Evolutionary conservation across 2,797 vertebrate genomes (phyloP).

Genomic region (Onychomys arenicola): DNA sequence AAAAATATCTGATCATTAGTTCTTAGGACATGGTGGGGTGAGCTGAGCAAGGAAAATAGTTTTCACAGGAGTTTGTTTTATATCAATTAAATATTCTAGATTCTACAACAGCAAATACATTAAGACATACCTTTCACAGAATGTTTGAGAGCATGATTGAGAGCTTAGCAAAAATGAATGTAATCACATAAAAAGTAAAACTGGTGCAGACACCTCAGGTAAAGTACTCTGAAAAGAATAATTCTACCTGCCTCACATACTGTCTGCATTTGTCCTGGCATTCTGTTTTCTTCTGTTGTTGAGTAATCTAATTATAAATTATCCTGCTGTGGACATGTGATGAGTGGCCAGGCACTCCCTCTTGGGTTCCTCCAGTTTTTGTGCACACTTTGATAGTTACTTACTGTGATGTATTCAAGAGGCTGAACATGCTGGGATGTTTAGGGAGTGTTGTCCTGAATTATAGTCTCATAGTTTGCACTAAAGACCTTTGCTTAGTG

Average conservation of each 20-base stretch:
- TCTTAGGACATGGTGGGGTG: neutral
- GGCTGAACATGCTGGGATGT: neutral
- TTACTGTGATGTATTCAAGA: neutral
- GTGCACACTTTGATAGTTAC: neutral
- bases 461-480: neutral
- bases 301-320: neutral
- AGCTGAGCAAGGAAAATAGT: neutral
- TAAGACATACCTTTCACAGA: neutral
- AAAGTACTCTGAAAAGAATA: neutral
- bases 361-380: neutral
- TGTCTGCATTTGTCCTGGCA: neutral
- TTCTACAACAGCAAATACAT: neutral
- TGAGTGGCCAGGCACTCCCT: neutral
- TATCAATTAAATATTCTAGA: neutral
- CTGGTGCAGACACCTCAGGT: neutral
- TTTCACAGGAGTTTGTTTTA: constrained; percentile 36
- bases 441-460: neutral
- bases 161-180: neutral
- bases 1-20: constrained; percentile 16
- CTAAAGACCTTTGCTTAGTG: neutral
- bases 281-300: neutral
- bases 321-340: neutral
- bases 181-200: neutral
- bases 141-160: neutral
- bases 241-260: too few species aligned